A percentile compares a stretch with the other conserved stretches of the same genome.
Evolutionary conservation across 2,888 invertebrate species (phyloP).

Genomic region (Phania funesta): DNA sequence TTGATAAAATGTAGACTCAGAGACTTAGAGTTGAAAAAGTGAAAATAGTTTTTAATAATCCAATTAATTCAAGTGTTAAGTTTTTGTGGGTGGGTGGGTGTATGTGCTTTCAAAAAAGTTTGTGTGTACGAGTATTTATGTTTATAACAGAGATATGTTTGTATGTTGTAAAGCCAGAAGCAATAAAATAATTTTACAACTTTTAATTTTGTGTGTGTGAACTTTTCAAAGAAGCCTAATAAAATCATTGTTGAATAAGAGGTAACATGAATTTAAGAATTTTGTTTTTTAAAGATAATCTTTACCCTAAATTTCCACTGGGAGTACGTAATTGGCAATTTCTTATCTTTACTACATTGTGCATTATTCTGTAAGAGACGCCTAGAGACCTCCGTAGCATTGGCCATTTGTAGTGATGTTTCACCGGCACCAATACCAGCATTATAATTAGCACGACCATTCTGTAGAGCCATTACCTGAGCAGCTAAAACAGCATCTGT

Average conservation of each 20-base stretch:
- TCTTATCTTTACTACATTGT: conserved; percentile 80
- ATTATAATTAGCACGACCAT: conserved; percentile 70
- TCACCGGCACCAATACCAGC: conserved; percentile 59
- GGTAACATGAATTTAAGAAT: neutral
- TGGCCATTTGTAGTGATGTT: conserved; percentile 68
- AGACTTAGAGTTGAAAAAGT: conserved; percentile 3
- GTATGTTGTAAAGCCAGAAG: conserved; percentile 18
- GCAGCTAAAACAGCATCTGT: conserved; percentile 75
- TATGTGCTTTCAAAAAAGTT: conserved; percentile 2
- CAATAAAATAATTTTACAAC: conserved; percentile 14
- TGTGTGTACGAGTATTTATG: conserved; percentile 3
- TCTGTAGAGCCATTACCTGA: conserved; percentile 74
- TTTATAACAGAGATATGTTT: neutral
- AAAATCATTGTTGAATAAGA: conserved; percentile 13
- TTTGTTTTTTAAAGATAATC: conserved; percentile 61
- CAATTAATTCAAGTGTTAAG: conserved; percentile 4
- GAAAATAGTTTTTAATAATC: neutral
- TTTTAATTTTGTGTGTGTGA: neutral
- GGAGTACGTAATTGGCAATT: conserved; percentile 83
- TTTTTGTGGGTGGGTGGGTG: neutral
- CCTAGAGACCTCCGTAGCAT: conserved; percentile 82
- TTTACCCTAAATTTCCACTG: conserved; percentile 84
- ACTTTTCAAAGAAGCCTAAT: conserved; percentile 13
- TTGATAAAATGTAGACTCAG: neutral
- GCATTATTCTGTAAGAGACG: conserved; percentile 80